Base-by-base conservation (phyloP, 2,888 invertebrate genomes). In the Drosophila koepferae region DNA sequence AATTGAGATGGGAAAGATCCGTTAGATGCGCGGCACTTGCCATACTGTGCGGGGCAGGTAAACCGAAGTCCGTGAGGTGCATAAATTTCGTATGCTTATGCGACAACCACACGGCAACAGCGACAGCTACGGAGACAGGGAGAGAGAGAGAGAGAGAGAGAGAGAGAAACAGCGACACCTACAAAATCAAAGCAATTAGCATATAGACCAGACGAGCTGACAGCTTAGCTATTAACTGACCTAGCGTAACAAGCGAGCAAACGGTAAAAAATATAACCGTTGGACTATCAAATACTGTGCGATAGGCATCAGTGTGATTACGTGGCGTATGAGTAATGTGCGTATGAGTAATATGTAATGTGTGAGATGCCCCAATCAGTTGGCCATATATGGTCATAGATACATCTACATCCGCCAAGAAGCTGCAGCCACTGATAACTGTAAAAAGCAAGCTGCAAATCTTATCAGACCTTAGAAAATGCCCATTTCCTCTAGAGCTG, bases 281-380 rank as follows among this genome's bases (percentile, higher is more conserved):
- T 51, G 34, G 34, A 2, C 51, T 51, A 51, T 34, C 51, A 36
- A 4, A 1, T 28, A 41, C 28, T 31, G 55, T 20, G 64, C 56
- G 68, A 73, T 77, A 71, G 69, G 41, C 58, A 63, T 55, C 59
- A 9, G 16, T 20, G 23, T 59, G 74, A 76, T 88, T 82, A 80
- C 89, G 77, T 83, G 83, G 70, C 80, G 83, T 80, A 81, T 86
- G 86, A 87, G 76, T 87, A 87, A 87, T 78, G 3, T 6, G 62
- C 77, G 80, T 81, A 86, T 87, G 86, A 87, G 80, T 87, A 87
- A 87, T 78, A 8, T 31, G 14, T 3, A 36, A 16, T 36, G 53
- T 9, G 12, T 36, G 14, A 73, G 53, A 61, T 64, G 48, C 4
- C 18, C 14, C 18, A 20, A 46, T 14, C 34, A 54, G 51, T 46